Evolutionary conservation across 2,113 vertebrate genomes (phyloP).

Genomic region (Platichthys flesus): DNA sequence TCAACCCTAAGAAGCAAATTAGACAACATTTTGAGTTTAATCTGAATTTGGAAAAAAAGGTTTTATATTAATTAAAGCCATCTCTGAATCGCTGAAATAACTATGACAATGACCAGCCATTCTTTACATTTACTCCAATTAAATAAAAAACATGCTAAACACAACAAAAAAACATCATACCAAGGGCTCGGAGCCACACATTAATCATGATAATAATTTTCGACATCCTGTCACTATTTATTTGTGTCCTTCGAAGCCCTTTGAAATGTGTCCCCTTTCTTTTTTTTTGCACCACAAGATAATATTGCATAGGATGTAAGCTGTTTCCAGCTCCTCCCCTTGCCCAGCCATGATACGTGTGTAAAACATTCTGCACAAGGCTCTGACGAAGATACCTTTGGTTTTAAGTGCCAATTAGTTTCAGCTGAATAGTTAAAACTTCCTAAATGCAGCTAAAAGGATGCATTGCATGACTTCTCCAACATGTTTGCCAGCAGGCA

Average conservation of each 20-base stretch:
- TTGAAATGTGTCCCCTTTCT: constrained; percentile 59
- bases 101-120: constrained; percentile 21
- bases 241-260: constrained; percentile 53
- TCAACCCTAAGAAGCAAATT: background rate
- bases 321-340: constrained; percentile 80
- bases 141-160: constrained; percentile 65
- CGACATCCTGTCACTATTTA: background rate
- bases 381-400: constrained; percentile 42
- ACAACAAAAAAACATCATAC: constrained; percentile 43
- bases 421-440: constrained; percentile 44
- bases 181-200: constrained; percentile 44
- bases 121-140: constrained; percentile 1
- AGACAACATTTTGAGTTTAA: background rate
- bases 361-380: constrained; percentile 27
- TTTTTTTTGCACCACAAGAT: constrained; percentile 79
- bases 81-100: constrained; percentile 13
- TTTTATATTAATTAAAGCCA: background rate
- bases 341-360: constrained; percentile 80
- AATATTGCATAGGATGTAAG: constrained; percentile 86
- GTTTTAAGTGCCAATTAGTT: constrained; percentile 39
- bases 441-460: constrained; percentile 41
- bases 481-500: constrained; percentile 40
- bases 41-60: background rate
- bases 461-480: constrained; percentile 37
- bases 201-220: constrained; percentile 35